A percentile compares a stretch with the other conserved stretches of the same genome.
Evolutionary conservation across 2,113 vertebrate genomes (phyloP).

Genomic region (Bos javanicus): DNA sequence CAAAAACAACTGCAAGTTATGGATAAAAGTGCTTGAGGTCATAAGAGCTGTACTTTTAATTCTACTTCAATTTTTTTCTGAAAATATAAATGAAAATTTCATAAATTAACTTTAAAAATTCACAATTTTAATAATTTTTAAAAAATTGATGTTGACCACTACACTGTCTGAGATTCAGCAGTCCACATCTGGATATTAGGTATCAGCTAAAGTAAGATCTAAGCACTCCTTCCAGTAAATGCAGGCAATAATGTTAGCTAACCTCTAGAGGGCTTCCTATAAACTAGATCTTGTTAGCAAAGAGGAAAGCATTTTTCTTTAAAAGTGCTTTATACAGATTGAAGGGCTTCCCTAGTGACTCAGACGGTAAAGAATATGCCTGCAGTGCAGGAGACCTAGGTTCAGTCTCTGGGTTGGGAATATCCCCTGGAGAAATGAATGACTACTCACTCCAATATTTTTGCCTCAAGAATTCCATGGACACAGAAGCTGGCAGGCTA

Average conservation of each 20-base stretch:
- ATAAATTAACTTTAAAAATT: background rate
- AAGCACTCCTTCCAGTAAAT: background rate
- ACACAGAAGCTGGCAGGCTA: background rate
- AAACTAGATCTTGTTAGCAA: background rate
- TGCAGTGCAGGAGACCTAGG: background rate
- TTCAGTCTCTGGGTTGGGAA: background rate
- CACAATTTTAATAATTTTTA: background rate
- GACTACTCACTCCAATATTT: background rate
- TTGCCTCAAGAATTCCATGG: background rate
- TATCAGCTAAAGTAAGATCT: background rate
- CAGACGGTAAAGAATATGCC: background rate
- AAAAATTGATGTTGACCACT: background rate
- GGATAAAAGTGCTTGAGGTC: background rate
- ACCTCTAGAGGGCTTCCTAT: conserved; percentile 50
- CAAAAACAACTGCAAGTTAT: background rate
- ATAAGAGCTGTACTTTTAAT: background rate
- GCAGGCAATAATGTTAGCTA: background rate
- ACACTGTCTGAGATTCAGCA: background rate
- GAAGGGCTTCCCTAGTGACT: background rate
- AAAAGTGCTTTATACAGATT: background rate
- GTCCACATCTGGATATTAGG: background rate
- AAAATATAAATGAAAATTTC: background rate
- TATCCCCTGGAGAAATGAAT: background rate
- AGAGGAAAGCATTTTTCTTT: background rate
- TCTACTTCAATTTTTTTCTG: background rate